These are phyloP conservation scores for Scomber japonicus DNA, from an alignment of 2,113 vertebrate species.

Conservation along the genomic window DNA sequence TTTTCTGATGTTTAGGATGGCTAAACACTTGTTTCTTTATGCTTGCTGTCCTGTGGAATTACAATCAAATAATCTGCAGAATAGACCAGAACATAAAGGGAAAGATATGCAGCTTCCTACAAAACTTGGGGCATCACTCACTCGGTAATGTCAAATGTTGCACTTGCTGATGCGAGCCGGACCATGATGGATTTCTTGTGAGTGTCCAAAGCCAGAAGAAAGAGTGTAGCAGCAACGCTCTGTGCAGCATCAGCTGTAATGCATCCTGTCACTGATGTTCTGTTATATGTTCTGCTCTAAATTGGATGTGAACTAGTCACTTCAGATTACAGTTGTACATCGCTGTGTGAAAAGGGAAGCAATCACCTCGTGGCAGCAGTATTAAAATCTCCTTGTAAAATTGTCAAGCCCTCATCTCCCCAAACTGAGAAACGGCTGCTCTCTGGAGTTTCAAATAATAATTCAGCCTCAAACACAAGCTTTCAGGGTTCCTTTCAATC, in stretches of 20 bases:
- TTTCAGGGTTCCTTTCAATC: slow-evolving; percentile 30
- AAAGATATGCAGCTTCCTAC: neutral
- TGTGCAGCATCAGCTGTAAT: slow-evolving; percentile 45
- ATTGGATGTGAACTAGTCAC: slow-evolving; percentile 66
- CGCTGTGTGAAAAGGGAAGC: slow-evolving; percentile 52
- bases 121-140: slow-evolving; percentile 24
- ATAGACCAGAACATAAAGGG: slow-evolving; percentile 6
- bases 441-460: slow-evolving; percentile 42
- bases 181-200: slow-evolving; percentile 44
- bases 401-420: slow-evolving; percentile 57
- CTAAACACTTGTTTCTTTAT: neutral
- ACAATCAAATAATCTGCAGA: slow-evolving; percentile 39
- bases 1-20: slow-evolving; percentile 20
- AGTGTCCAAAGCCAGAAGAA: slow-evolving; percentile 42
- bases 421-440: slow-evolving; percentile 39
- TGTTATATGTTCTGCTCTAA: slow-evolving; percentile 49
- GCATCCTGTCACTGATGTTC: slow-evolving; percentile 60
- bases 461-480: slow-evolving; percentile 38
- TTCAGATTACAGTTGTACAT: slow-evolving; percentile 60
- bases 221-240: slow-evolving; percentile 22
- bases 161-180: slow-evolving; percentile 22
- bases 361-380: slow-evolving; percentile 60
- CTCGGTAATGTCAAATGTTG: slow-evolving; percentile 35
- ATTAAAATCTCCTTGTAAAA: slow-evolving; percentile 72
- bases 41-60: neutral